Percentiles rank a stretch among this genome's conserved stretches.
Evolutionary conservation across 1,140 invertebrate genomes (phyloP).

Genomic region (Neocloeon triangulifer): DNA sequence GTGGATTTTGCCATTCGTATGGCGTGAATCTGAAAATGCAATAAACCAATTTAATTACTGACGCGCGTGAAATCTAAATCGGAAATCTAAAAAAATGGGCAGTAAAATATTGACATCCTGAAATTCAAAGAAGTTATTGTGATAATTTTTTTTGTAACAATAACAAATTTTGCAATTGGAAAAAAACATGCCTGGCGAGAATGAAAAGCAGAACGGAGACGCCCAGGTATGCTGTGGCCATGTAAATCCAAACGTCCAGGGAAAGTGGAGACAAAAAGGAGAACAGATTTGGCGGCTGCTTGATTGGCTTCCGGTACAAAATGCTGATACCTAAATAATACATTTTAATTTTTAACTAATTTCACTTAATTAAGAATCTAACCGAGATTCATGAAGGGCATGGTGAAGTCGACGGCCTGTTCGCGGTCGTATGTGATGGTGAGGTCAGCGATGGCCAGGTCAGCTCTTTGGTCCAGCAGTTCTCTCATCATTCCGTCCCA

Average conservation of each 20-base stretch:
- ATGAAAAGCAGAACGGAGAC: constrained; percentile 86
- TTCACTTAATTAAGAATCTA: constrained; percentile 4
- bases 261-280: constrained; percentile 86
- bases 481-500: constrained; percentile 94
- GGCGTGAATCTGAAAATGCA: constrained; percentile 53
- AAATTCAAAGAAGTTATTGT: not conserved
- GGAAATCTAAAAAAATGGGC: too few species aligned
- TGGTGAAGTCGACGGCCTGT: constrained; percentile 81
- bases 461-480: constrained; percentile 69
- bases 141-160: constrained; percentile 15
- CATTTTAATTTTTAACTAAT: not conserved
- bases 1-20: constrained; percentile 80
- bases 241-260: constrained; percentile 88
- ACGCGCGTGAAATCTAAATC: too few species aligned
- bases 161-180: too few species aligned
- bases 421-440: constrained; percentile 82
- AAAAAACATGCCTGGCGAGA: constrained; percentile 74
- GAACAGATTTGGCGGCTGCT: constrained; percentile 77
- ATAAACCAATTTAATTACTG: too few species aligned
- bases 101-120: too few species aligned
- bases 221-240: constrained; percentile 79
- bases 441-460: constrained; percentile 77
- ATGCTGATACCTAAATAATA: constrained; percentile 48
- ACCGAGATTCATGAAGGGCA: constrained; percentile 88
- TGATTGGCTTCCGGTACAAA: constrained; percentile 74